These are phyloP conservation scores for Bombus difficillimus DNA, from an alignment of 1,140 invertebrate genomes.

Conservation along the genomic window DNA sequence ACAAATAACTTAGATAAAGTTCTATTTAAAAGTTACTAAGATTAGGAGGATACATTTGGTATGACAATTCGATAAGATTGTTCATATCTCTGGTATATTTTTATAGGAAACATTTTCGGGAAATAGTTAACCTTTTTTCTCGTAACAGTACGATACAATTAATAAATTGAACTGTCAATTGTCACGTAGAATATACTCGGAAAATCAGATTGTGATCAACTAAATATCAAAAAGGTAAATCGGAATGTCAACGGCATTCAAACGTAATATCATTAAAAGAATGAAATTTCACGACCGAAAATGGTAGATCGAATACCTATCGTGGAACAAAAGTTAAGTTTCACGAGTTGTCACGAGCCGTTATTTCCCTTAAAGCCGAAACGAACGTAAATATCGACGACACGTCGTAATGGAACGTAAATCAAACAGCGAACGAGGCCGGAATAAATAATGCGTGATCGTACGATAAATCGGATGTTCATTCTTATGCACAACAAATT, in stretches of 20 bases:
- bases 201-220: too few species aligned
- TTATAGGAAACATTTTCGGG: too few species aligned
- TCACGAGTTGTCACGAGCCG: not conserved
- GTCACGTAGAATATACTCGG: not conserved
- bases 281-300: not conserved
- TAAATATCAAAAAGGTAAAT: too few species aligned
- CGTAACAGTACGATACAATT: not conserved
- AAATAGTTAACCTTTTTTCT: too few species aligned
- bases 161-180: not conserved
- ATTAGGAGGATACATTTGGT: too few species aligned
- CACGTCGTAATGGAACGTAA: conserved; percentile 50
- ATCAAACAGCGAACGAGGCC: conserved; percentile 42
- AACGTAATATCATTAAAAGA: not conserved
- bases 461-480: conserved; percentile 46
- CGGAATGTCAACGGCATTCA: not conserved
- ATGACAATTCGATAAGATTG: too few species aligned
- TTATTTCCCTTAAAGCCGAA: not conserved
- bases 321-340: conserved; percentile 1
- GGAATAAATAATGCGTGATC: conserved; percentile 47
- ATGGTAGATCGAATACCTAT: not conserved
- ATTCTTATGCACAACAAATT: conserved; percentile 50
- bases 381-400: conserved; percentile 4
- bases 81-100: too few species aligned
- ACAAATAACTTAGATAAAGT: too few species aligned
- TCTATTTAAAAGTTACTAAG: too few species aligned